Base-by-base conservation (phyloP, 2,113 vertebrate genomes). In the Amblyopsis rosae region DNA sequence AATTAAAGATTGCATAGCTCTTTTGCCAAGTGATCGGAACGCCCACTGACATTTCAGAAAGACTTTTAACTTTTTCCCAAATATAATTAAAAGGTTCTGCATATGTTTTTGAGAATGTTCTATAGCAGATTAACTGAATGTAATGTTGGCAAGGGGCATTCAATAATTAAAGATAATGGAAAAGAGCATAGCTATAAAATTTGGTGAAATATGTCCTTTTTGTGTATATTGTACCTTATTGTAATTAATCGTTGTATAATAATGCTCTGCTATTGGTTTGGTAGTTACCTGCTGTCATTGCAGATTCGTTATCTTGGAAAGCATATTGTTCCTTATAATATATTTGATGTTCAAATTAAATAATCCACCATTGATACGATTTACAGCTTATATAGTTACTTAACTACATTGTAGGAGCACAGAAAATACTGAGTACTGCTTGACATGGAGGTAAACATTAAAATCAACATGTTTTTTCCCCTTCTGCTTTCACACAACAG, bases 1-100 rank as follows among this genome's bases (percentile, higher is more conserved):
- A 75, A 86, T 87, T 84, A 69, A 72, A 67, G 75, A 82, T 85
- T 86, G 26, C 80, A 69, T 7, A n/a, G 51, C 59, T 60, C 69
- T 76, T 79, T 75, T 67, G 15, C 76, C 67, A 72, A 82, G 65
- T 75, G 61, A 72, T 79, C 54, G 47, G 33, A 79, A 74, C 49
- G 45, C 69, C 71, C 75, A 82, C 66, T 82, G 80, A 72, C 85
- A 82, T 83, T 86, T 85, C 69, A 62, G 58, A 70, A 41, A 51
- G 41, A 63, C 69, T 84, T 64, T 47, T 72, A 35, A 76, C 68
- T 84, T 60, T 49, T 70, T 56, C 32, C 8, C 12, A 33, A 12
- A 15, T 4, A 60, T 7, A 5, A 45, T 11, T 11, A 32, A 12
- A 59, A 11, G 2, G 32, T 32, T 33, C 3, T 5, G 33, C 58